These are phyloP conservation scores for Rhadinocentrus ornatus DNA, from an alignment of 2,797 vertebrate species.

Conservation along the genomic window DNA sequence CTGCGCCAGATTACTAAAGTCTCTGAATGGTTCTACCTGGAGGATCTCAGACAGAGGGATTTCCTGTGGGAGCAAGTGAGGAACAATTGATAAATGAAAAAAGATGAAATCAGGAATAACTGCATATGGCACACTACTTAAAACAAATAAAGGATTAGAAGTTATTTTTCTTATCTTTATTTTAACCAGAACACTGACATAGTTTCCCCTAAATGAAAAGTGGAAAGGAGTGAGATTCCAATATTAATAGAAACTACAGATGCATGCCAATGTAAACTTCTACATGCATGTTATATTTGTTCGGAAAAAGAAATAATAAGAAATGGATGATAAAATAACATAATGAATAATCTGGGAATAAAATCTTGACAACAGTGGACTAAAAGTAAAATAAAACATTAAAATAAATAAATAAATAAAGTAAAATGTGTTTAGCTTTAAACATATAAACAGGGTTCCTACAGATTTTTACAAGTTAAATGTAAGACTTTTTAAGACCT, in stretches of 20 bases:
- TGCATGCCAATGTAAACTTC: neutral
- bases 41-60: conserved; percentile 98
- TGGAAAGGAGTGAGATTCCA: neutral
- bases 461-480: too few species aligned
- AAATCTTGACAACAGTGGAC: neutral
- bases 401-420: neutral
- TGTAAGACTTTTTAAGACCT: too few species aligned
- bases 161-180: neutral
- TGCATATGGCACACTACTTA: neutral
- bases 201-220: neutral
- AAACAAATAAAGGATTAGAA: neutral
- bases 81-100: conserved; percentile 1
- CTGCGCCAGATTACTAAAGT: conserved; percentile 89
- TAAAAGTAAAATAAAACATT: neutral
- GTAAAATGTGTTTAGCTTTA: neutral
- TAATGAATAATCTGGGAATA: neutral
- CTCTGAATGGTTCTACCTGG: conserved; percentile 89
- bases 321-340: neutral
- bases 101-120: neutral
- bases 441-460: neutral
- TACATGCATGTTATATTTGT: neutral
- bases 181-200: neutral
- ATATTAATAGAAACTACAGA: neutral
- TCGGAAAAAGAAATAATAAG: neutral
- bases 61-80: conserved; percentile 82